phyloP scores from a whole-genome alignment of 2,113 vertebrate genomes.

The Siphamia tubifer region DNA sequence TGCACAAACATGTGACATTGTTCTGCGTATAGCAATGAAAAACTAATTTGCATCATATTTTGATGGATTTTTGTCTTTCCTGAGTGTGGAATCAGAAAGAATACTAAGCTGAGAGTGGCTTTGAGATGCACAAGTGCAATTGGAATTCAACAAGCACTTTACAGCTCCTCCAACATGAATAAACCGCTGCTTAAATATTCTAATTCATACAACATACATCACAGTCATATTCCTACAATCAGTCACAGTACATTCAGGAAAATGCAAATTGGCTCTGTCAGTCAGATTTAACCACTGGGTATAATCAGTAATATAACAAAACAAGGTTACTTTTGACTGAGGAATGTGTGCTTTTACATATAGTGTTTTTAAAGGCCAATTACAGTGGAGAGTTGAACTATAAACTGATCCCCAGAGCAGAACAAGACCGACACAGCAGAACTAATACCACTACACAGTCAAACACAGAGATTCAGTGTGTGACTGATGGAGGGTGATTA shows the following conservation, averaged over 20 bases:
- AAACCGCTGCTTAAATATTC: slow-evolving; percentile 8
- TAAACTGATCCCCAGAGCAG: slow-evolving; percentile 24
- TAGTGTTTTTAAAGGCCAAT: slow-evolving; percentile 38
- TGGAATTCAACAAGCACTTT: slow-evolving; percentile 3
- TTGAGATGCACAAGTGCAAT: background rate
- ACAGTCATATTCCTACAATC: background rate
- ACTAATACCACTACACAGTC: slow-evolving; percentile 23
- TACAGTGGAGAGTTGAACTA: slow-evolving; percentile 24
- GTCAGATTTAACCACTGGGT: slow-evolving; percentile 6
- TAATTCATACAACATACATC: background rate
- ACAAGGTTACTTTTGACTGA: background rate
- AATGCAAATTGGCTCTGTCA: slow-evolving; percentile 14
- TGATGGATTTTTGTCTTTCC: background rate
- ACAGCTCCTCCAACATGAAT: background rate
- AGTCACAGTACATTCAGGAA: background rate
- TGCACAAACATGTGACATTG: background rate
- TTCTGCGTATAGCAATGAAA: background rate
- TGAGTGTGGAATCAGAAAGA: background rate
- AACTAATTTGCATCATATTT: slow-evolving; percentile 11
- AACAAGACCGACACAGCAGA: slow-evolving; percentile 46
- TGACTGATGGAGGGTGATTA: slow-evolving; percentile 47
- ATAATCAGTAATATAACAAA: slow-evolving; percentile 9
- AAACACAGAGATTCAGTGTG: slow-evolving; percentile 21
- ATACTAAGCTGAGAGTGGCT: background rate
- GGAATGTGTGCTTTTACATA: slow-evolving; percentile 8